phyloP scores from a whole-genome alignment of 2,888 invertebrate species.

The Caenorhabditis afra region DNA sequence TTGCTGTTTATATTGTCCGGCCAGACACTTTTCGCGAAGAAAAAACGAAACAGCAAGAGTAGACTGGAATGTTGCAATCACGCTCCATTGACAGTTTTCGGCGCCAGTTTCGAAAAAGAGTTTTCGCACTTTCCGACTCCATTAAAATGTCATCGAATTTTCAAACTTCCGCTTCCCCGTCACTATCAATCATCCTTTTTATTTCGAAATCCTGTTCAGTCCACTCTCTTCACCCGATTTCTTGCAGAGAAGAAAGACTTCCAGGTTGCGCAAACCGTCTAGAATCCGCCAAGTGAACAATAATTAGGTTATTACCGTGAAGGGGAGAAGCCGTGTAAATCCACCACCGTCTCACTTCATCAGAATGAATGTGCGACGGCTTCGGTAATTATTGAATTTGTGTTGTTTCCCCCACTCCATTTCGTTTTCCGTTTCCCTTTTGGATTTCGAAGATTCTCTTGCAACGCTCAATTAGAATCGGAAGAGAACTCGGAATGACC shows the following conservation, averaged over 20 bases:
- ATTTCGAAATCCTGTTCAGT: not conserved
- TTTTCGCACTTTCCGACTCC: too few species aligned
- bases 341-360: slow-evolving; percentile 47
- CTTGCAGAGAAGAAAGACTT: not conserved
- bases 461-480: slow-evolving; percentile 43
- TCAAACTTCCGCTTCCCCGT: not conserved
- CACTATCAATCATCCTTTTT: slow-evolving; percentile 2
- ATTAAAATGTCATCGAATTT: too few species aligned
- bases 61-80: too few species aligned
- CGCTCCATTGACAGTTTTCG: too few species aligned
- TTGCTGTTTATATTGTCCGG: slow-evolving; percentile 3
- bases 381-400: slow-evolving; percentile 41
- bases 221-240: not conserved
- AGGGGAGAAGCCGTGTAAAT: slow-evolving; percentile 8
- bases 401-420: not conserved
- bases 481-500: slow-evolving; percentile 37
- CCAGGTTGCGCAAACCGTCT: slow-evolving; percentile 38
- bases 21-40: not conserved
- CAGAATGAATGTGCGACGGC: slow-evolving; percentile 18
- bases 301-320: slow-evolving; percentile 53
- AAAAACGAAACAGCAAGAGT: too few species aligned
- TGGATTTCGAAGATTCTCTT: slow-evolving; percentile 10
- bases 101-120: not conserved
- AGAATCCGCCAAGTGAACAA: slow-evolving; percentile 40
- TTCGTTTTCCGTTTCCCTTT: slow-evolving; percentile 1